phyloP scores from a whole-genome alignment of 2,888 invertebrate genomes.

The Ormyrus nitidulus region DNA sequence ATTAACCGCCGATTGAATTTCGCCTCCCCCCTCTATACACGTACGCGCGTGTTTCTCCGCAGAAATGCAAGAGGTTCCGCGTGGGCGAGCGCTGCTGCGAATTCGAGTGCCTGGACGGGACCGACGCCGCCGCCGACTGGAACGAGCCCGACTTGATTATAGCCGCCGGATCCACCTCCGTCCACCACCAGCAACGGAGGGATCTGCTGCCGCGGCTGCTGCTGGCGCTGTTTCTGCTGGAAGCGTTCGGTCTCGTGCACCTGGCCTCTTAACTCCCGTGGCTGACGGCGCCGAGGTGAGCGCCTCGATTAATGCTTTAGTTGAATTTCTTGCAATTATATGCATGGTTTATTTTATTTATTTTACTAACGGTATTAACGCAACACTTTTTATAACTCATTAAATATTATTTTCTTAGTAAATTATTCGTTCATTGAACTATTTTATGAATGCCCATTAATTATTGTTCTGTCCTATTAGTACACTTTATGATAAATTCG shows the following conservation, averaged over 20 bases:
- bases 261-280: constrained; percentile 29
- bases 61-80: constrained; percentile 91
- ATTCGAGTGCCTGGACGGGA: constrained; percentile 87
- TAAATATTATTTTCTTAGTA: no score
- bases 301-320: no score
- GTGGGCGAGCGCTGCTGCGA: constrained; percentile 92
- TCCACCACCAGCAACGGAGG: constrained; percentile 32
- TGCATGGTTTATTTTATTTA: no score
- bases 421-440: no score
- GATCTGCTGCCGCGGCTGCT: not conserved
- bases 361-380: no score
- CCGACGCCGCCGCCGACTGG: constrained; percentile 64
- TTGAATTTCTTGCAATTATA: no score
- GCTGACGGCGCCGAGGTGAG: not conserved
- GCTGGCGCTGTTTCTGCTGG: constrained; percentile 12
- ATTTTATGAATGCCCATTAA: no score
- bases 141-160: constrained; percentile 67
- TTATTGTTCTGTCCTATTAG: no score
- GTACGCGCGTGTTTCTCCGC: constrained; percentile 59
- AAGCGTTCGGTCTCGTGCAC: not conserved
- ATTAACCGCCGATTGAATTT: constrained; percentile 42
- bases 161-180: constrained; percentile 61
- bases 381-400: no score
- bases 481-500: no score
- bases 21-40: not conserved